phyloP scores from a whole-genome alignment of 2,113 vertebrate species.

The Clarias magur region DNA sequence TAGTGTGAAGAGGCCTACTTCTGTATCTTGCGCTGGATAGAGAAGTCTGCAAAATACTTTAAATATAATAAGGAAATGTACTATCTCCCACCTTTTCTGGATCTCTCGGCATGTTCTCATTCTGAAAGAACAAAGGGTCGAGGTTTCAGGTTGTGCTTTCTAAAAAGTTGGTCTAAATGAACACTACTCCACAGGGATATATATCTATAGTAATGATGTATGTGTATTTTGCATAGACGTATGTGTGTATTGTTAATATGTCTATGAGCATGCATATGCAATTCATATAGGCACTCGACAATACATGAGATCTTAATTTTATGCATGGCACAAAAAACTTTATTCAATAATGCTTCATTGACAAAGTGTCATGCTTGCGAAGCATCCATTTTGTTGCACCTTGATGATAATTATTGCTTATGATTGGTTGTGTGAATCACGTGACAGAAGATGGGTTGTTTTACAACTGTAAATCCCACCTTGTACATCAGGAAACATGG shows the following conservation, averaged over 20 bases:
- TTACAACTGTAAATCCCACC: not conserved
- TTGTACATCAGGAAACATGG: not conserved
- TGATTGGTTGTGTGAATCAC: not conserved
- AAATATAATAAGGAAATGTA: not conserved
- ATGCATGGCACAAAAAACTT: not conserved
- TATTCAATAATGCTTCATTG: not conserved
- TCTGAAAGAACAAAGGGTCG: constrained; percentile 13
- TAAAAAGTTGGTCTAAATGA: not conserved
- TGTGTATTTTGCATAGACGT: not conserved
- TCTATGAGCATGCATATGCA: not conserved
- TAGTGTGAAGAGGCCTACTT: not conserved
- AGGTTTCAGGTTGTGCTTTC: constrained; percentile 6
- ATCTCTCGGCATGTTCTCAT: not conserved
- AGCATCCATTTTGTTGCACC: constrained; percentile 2
- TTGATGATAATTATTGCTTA: not conserved
- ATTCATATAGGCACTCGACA: not conserved
- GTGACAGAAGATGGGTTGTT: not conserved
- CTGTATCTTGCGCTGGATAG: not conserved
- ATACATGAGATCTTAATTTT: not conserved
- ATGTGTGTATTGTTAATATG: not conserved
- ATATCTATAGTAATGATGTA: not conserved
- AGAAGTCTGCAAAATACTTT: not conserved
- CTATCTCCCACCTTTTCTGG: not conserved
- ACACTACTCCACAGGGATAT: not conserved
- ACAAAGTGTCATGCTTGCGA: not conserved